phyloP scores from a whole-genome alignment of 2,113 vertebrate genomes.

The Tupaia tana region DNA sequence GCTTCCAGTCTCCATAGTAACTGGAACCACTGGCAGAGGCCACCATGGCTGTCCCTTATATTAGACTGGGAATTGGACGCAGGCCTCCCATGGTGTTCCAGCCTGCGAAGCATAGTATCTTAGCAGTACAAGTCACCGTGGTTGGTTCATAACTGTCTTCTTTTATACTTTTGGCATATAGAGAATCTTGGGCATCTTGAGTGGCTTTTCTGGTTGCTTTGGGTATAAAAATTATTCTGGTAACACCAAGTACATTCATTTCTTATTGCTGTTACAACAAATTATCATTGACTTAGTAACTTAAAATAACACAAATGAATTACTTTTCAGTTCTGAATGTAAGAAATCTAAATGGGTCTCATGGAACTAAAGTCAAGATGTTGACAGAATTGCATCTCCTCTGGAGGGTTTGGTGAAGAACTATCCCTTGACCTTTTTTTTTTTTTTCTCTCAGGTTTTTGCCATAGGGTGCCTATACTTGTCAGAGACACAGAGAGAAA shows the following conservation, averaged over 20 bases:
- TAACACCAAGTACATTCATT: neutral
- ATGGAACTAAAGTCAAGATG: neutral
- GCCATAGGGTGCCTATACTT: too few species aligned
- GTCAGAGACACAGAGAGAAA: too few species aligned
- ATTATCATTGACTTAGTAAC: neutral
- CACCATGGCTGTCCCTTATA: too few species aligned
- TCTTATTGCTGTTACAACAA: neutral
- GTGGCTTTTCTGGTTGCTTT: neutral
- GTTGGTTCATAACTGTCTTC: neutral
- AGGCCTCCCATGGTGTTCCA: too few species aligned
- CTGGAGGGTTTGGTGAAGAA: too few species aligned
- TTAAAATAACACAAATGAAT: neutral
- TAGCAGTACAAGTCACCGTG: too few species aligned
- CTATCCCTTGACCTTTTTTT: too few species aligned
- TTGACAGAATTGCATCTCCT: neutral
- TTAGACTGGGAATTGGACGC: too few species aligned
- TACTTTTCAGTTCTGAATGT: neutral
- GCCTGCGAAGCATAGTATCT: too few species aligned
- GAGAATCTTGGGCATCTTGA: neutral
- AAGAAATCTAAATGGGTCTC: neutral
- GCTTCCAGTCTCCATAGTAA: too few species aligned
- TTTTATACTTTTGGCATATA: neutral
- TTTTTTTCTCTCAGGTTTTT: too few species aligned
- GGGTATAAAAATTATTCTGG: neutral
- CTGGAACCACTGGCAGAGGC: too few species aligned